phyloP scores from a whole-genome alignment of 1,140 invertebrate species.

The Saxidomus purpurata region DNA sequence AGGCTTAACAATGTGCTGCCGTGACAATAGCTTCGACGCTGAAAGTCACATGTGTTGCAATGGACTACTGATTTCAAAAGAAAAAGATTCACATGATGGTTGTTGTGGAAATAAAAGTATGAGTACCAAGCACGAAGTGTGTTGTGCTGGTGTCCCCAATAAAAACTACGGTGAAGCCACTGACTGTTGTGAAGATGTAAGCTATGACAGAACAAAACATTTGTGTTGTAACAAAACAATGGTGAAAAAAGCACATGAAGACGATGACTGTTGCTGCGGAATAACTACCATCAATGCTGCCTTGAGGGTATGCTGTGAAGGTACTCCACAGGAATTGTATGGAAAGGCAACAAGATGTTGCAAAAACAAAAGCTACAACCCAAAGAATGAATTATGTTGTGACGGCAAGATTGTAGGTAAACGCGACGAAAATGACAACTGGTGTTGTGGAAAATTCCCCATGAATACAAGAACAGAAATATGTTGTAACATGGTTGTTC shows the following conservation, averaged over 20 bases:
- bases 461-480: slow-evolving; percentile 51
- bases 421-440: slow-evolving; percentile 10
- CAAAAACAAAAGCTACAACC: slow-evolving; percentile 42
- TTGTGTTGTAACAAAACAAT: slow-evolving; percentile 36
- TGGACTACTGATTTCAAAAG: not conserved
- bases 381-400: not conserved
- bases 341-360: slow-evolving; percentile 38
- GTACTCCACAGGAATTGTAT: not conserved
- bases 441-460: slow-evolving; percentile 44
- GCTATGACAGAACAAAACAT: slow-evolving; percentile 28
- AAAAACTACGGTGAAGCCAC: slow-evolving; percentile 5
- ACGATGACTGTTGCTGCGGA: slow-evolving; percentile 54
- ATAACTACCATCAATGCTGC: slow-evolving; percentile 8
- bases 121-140: slow-evolving; percentile 11
- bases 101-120: slow-evolving; percentile 49
- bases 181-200: slow-evolving; percentile 34
- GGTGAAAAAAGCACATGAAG: slow-evolving; percentile 12
- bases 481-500: slow-evolving; percentile 48
- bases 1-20: slow-evolving; percentile 45
- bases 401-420: slow-evolving; percentile 13
- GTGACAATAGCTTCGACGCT: slow-evolving; percentile 39
- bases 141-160: slow-evolving; percentile 12
- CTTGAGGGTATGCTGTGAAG: slow-evolving; percentile 33
- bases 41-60: slow-evolving; percentile 26
- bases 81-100: not conserved